phyloP scores from a whole-genome alignment of 2,113 vertebrate species.

The Willisornis vidua region DNA sequence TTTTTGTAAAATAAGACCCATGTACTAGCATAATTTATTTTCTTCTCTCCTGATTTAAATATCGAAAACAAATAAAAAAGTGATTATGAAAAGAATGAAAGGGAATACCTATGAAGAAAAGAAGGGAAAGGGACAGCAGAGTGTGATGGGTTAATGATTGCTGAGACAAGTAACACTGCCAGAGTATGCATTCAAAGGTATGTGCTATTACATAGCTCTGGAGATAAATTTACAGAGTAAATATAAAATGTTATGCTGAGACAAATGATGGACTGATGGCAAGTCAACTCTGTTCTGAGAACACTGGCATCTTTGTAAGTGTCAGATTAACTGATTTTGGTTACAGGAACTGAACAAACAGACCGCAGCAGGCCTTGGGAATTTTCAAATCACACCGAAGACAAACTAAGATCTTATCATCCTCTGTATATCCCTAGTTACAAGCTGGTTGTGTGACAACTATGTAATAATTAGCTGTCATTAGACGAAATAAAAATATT shows the following conservation, averaged over 20 bases:
- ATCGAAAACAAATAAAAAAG: background rate
- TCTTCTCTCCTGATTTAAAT: background rate
- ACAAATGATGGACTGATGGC: background rate
- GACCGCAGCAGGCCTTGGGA: background rate
- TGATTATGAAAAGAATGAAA: background rate
- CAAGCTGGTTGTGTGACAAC: background rate
- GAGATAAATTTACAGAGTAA: conserved; percentile 4
- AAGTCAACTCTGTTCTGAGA: background rate
- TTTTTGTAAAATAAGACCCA: background rate
- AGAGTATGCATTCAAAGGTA: background rate
- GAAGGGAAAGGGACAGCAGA: background rate
- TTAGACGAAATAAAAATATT: background rate
- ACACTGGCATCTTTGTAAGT: background rate
- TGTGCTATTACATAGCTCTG: background rate
- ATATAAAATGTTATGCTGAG: background rate
- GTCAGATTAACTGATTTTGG: background rate
- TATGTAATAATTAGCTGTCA: background rate
- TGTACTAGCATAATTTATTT: background rate
- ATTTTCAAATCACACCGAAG: background rate
- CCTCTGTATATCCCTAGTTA: background rate
- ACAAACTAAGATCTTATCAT: background rate
- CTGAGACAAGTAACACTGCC: background rate
- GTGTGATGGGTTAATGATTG: background rate
- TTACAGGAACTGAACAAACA: background rate
- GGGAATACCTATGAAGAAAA: background rate